Evolutionary conservation across 2,113 vertebrate species (phyloP), one percentile per base, ranked within the genome.

Genomic region (Microcebus murinus): DNA sequence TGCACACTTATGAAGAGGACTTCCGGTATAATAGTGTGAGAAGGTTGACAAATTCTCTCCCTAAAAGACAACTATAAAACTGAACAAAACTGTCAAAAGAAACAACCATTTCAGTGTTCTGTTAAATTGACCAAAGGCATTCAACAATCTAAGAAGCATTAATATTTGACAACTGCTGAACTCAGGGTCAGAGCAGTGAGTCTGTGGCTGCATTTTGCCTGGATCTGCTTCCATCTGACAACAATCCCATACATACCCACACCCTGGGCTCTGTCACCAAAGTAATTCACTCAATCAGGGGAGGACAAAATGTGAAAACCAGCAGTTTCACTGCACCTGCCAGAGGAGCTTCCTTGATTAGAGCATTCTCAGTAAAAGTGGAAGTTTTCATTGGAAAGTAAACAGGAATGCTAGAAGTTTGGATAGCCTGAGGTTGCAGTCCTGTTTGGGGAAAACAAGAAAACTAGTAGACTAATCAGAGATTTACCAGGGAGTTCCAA

Each of bases 31-130:
- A 91, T 25, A 3, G 17, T 77, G 34, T 48, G 36, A 70, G 17
- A 20, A 76, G 8, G 25, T 3, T n/a, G 34, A 93, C 42, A 89
- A 25, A 89, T 61, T 59, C 34, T 84, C 31, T 94, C 29, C 45
- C 48, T 73, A 7, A 31, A 96, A 92, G 71, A 8, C 55, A 85
- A 87, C 18, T n/a, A 68, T 55, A 55, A 61, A 95, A n/a, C 14
- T 67, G 42, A 13, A 70, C 36, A 87, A 77, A 89, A 87, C 52
- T n/a, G 8, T 45, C 45, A 89, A 87, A 76, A 29, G 59, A 79
- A 63, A n/a, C 21, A 82, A 65, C 27, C 8, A 39, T 59, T 65
- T 48, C 17, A 39, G 68, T 21, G 48, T 55, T 79, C 45, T 89
- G 21, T 52, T 52, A 85, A 84, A 85, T 29, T 61, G 36, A 96